A percentile compares a stretch with the other conserved stretches of the same genome.
Evolutionary conservation across 2,888 invertebrate species (phyloP).

Genomic region (Alcis repandata): DNA sequence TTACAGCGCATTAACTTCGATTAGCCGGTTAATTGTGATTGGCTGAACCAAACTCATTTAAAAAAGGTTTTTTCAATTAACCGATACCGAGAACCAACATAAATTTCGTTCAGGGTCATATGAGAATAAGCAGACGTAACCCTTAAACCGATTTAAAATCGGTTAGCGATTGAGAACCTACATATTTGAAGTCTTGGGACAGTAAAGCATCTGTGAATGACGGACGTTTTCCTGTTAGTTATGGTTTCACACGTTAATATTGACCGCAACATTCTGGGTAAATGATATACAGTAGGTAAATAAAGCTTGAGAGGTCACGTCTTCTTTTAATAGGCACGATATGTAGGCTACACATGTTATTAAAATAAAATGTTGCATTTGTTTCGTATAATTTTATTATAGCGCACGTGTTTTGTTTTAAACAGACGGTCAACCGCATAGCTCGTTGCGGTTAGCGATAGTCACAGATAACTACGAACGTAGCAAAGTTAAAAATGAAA

Average conservation of each 20-base stretch:
- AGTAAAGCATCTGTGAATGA: constrained; percentile 36
- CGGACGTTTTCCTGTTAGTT: constrained; percentile 45
- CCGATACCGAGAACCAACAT: no score
- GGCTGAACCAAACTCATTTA: no score
- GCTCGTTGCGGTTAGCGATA: not conserved
- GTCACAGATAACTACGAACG: no score
- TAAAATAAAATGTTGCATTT: constrained; percentile 40
- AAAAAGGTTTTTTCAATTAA: no score
- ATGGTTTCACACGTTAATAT: constrained; percentile 35
- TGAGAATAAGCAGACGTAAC: no score
- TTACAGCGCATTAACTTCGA: no score
- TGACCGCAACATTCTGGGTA: constrained; percentile 47
- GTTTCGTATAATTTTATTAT: constrained; percentile 38
- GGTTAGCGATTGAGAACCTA: not conserved
- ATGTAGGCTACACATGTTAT: constrained; percentile 40
- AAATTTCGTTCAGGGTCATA: no score
- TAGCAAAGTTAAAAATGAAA: no score
- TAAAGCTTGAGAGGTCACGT: constrained; percentile 45
- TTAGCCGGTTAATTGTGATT: no score
- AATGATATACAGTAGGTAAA: constrained; percentile 40
- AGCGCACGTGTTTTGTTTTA: constrained; percentile 43
- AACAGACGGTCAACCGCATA: constrained; percentile 5
- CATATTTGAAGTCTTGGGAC: not conserved
- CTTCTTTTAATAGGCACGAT: constrained; percentile 42
- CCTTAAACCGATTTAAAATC: no score